Conservation (phyloP, 2,888 invertebrate species). For the Blomia tropicalis region DNA sequence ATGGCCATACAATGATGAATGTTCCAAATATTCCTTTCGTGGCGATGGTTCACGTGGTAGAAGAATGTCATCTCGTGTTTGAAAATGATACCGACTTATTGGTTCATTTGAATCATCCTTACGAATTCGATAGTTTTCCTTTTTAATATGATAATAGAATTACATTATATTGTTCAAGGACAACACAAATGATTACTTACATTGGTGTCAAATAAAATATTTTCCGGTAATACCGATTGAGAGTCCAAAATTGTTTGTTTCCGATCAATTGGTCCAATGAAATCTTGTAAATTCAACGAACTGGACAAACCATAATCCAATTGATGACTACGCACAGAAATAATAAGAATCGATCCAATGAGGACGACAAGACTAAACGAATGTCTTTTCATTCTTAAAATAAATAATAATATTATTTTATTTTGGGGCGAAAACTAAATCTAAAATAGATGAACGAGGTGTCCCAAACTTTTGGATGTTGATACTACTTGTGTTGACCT, state of each 20-base stretch:
- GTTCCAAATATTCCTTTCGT: constrained; percentile 58
- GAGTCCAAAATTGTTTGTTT: not conserved
- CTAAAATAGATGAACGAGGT: no score
- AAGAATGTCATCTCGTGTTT: constrained; percentile 24
- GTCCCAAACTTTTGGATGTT: no score
- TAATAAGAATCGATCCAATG: not conserved
- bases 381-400: no score
- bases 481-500: no score
- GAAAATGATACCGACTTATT: constrained; percentile 15
- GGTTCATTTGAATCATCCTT: not conserved
- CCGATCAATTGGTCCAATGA: not conserved
- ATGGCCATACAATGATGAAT: constrained; percentile 59
- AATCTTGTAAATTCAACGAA: not conserved
- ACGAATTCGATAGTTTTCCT: constrained; percentile 15
- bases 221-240: not conserved
- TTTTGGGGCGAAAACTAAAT: no score
- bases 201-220: constrained; percentile 4
- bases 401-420: no score
- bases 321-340: not conserved
- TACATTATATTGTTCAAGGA: not conserved
- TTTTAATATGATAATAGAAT: not conserved
- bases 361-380: no score
- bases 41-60: constrained; percentile 21
- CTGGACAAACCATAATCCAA: not conserved
- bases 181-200: not conserved